Base-by-base conservation (phyloP, 1,140 invertebrate species). In the Plectrocnemia conspersa region DNA sequence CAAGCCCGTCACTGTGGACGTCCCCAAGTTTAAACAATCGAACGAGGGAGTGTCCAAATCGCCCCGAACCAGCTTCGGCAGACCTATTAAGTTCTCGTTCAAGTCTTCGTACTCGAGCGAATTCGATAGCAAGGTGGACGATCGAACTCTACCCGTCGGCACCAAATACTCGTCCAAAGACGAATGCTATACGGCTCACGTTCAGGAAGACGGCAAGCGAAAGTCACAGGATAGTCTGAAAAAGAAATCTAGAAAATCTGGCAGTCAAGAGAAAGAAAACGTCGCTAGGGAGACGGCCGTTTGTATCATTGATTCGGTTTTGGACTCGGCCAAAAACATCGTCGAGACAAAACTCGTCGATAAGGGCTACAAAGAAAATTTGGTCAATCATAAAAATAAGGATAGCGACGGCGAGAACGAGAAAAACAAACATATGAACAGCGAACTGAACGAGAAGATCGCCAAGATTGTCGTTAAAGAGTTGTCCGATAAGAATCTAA, bases 261-360 rank as follows among this genome's bases (percentile, higher is more conserved):
- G 27, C 1, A 44, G 22, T 25, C 40, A 47, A 54, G 40, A 50
- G 22, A 23, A 45, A 10, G 45, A 55, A 18, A 61, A 50, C 11
- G 41, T 52, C 7, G 46, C 54, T 16, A 50, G 55, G 10, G 59
- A 61, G 21, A 57, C 59, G 19, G 59, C 59, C 21, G 59, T 57
- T 23, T 57, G 50, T 38, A 50, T 61, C 10, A 49, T 61, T 25
- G 59, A 61, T 52, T 57, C 54, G 3, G 52, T 61, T 46, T 41
- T 61, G 9, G 60, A 63, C 27, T 64, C 64, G 5, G 57, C 61
- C 58, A 16, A 58, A 58, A 47, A 55, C 57, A 47, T 63, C 45
- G 48, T 60, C n/a, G 16, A 40, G 19, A 29, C 50, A 15, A 23
- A 59, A 52, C 35, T 56, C 1, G n/a, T 57, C 16, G 35, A 59